A percentile compares a stretch with the other conserved stretches of the same genome.
Evolutionary conservation across 1,140 invertebrate species (phyloP).

Genomic region (Dendrolimus punctatus): DNA sequence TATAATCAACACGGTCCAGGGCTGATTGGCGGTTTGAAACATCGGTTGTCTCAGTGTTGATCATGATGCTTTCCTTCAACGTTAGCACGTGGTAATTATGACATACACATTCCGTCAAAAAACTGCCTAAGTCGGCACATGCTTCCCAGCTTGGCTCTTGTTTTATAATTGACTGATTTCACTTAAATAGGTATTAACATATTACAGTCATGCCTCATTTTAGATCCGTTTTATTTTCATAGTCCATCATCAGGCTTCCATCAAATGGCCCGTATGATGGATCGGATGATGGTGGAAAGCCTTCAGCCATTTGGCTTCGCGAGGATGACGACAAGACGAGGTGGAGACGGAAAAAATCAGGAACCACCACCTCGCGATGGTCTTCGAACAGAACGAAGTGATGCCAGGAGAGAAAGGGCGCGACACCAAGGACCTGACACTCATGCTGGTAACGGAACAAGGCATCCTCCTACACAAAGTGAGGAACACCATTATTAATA

Average conservation of each 20-base stretch:
- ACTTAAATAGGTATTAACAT: neutral
- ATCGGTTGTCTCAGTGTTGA: no score
- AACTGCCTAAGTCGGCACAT: no score
- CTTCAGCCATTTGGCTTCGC: slow-evolving; percentile 76
- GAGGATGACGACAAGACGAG: slow-evolving; percentile 69
- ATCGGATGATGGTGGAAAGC: slow-evolving; percentile 77
- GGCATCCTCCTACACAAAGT: slow-evolving; percentile 60
- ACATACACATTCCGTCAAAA: no score
- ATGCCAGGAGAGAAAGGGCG: slow-evolving; percentile 31
- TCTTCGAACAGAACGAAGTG: slow-evolving; percentile 48
- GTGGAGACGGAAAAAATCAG: slow-evolving; percentile 11
- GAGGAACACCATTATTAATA: neutral
- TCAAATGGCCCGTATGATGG: slow-evolving; percentile 82
- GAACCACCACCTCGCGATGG: slow-evolving; percentile 44
- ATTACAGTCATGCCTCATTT: neutral
- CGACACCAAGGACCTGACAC: slow-evolving; percentile 29
- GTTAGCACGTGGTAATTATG: no score
- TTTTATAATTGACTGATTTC: no score
- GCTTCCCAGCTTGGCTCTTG: no score
- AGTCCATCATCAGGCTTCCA: slow-evolving; percentile 73
- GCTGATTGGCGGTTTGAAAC: no score
- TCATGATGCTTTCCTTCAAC: no score
- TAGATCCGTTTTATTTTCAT: slow-evolving; percentile 6
- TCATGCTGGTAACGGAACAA: slow-evolving; percentile 44
- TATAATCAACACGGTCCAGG: no score